A percentile compares a stretch with the other conserved stretches of the same genome.
phyloP scores from a whole-genome alignment of 2,888 invertebrate genomes.

The Pegoplata infirma region DNA sequence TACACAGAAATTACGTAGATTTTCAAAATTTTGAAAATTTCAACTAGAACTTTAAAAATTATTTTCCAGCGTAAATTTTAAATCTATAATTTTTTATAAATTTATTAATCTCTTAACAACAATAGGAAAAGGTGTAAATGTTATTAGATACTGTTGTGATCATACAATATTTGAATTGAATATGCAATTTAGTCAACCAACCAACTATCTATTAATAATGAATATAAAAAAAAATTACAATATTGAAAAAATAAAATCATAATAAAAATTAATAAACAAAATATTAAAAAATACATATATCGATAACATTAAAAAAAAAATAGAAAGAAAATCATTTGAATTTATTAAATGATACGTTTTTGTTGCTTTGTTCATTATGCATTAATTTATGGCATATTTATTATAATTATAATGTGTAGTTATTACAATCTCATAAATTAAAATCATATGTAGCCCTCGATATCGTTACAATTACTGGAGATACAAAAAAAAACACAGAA shows the following conservation, averaged over 20 bases:
- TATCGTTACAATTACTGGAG: conserved; percentile 17
- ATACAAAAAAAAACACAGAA: no score
- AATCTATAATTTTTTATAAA: not conserved
- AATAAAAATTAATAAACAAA: not conserved
- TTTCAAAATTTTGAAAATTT: no score
- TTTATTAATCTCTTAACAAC: not conserved
- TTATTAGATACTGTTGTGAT: conserved; percentile 36
- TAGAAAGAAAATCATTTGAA: conserved; percentile 21
- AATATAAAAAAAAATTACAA: not conserved
- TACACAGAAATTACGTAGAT: no score
- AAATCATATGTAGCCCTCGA: conserved; percentile 29
- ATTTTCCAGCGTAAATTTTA: no score
- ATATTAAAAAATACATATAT: conserved; percentile 12
- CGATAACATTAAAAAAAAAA: not conserved
- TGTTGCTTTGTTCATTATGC: conserved; percentile 8
- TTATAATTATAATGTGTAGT: conserved; percentile 8
- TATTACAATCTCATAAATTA: conserved; percentile 13
- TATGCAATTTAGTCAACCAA: not conserved
- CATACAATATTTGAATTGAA: not conserved
- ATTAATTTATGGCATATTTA: conserved; percentile 26
- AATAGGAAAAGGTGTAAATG: conserved; percentile 6
- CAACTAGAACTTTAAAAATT: no score
- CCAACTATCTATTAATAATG: not conserved
- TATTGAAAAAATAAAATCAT: not conserved
- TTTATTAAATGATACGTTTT: conserved; percentile 28